Base-by-base conservation (phyloP, 1,140 invertebrate genomes). In the Bombus confusus region DNA sequence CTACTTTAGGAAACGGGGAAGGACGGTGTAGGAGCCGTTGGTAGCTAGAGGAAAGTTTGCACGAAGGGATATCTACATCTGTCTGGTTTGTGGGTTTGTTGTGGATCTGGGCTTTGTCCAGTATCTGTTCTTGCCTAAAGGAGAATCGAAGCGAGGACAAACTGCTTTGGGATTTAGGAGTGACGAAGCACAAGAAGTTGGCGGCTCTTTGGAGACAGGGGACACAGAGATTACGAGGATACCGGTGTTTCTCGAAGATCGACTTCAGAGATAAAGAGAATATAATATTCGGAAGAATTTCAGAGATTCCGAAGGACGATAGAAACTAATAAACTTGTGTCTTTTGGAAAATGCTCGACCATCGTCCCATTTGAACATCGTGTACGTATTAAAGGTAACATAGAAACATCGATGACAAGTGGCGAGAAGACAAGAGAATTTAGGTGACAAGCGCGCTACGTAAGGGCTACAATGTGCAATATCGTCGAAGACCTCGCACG, bases 371-470 rank as follows among this genome's bases (percentile, higher is more conserved):
- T 59, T 52, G 59, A 52, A 47, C 47, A 62, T 68, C n/a, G 43
- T 9, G 28, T 10, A 57, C 34, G 39, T 6, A 57, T 52, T 34
- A 69, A 52, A 73, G 66, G 34, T 47, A 71, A 81, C 74, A 59
- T 52, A 1, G 41, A 78, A 62, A 78, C 34, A 76, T 37, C 31
- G 79, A 73, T 73, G n/a, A 62, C 22, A 62, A 74, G 37, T 57
- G 71, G 41, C 22, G 71, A 41, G 59, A 39, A n/a, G 57, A 1
- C 25, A 62, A 52, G 62, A 37, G 47, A 85, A 87, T 81, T 8
- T 80, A 76, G 34, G n/a, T 47, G 43, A 74, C 52, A 75, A 76
- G 31, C 62, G n/a, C 37, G 71, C 57, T 75, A 78, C 41, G 68
- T 41, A 28, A 69, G 13, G 41, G 22, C 28, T 57, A 12, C 12